Conservation (phyloP, 2,888 invertebrate genomes). For the Protonemura montana region DNA sequence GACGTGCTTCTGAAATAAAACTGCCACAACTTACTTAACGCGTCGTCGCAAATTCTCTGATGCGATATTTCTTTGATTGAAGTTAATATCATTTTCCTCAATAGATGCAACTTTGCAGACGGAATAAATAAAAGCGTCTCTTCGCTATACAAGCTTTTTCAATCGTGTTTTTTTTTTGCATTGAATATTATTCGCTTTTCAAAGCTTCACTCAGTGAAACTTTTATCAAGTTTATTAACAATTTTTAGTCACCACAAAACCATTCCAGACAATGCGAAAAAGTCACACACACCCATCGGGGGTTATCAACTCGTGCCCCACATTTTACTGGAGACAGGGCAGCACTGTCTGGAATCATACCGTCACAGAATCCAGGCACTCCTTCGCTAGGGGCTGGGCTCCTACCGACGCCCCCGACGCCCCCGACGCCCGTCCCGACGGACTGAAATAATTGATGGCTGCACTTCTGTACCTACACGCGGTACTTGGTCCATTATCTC, state of each 20-base stretch:
- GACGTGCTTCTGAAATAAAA: neutral
- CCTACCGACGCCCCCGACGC: neutral
- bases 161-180: neutral
- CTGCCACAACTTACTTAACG: neutral
- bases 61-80: conserved; percentile 4
- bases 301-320: neutral
- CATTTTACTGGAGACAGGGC: neutral
- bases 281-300: neutral
- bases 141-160: neutral
- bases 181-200: neutral
- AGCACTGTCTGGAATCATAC: neutral
- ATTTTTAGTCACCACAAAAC: neutral
- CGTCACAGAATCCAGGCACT: neutral
- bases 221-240: neutral
- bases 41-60: neutral
- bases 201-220: neutral
- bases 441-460: neutral
- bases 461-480: neutral
- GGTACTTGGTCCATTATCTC: neutral
- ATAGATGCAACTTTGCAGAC: neutral
- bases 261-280: neutral
- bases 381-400: neutral
- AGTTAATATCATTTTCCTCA: neutral
- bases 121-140: neutral
- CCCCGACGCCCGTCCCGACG: neutral